phyloP scores from a whole-genome alignment of 1,140 invertebrate genomes.

The Leptoteleia sp. region DNA sequence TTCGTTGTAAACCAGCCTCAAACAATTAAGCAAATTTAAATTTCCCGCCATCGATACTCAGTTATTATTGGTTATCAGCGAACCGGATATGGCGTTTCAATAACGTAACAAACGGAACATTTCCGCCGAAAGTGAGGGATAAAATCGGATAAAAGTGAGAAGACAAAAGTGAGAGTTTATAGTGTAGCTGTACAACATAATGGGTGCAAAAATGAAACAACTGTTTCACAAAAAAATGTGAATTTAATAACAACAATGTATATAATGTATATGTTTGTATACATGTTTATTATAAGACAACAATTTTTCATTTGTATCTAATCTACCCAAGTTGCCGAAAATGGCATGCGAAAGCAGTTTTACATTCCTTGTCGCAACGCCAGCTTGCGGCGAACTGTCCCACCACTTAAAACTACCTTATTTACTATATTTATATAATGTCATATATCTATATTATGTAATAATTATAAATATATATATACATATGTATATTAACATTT shows the following conservation, averaged over 20 bases:
- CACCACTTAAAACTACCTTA: conserved; percentile 59
- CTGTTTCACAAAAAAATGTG: conserved; percentile 55
- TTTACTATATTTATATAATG: conserved; percentile 57
- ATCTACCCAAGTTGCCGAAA: conserved; percentile 58
- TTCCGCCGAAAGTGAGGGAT: too few species aligned
- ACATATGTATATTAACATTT: too few species aligned
- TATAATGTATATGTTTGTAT: conserved; percentile 58
- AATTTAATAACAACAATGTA: conserved; percentile 65
- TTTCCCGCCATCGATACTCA: too few species aligned
- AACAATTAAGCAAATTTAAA: too few species aligned
- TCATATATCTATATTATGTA: conserved; percentile 65
- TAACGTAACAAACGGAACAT: too few species aligned
- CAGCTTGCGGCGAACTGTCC: conserved; percentile 47
- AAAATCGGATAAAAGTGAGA: too few species aligned
- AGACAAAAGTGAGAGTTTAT: too few species aligned
- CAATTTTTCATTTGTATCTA: conserved; percentile 61
- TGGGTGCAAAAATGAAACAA: too few species aligned
- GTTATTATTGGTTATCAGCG: too few species aligned
- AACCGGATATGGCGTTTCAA: too few species aligned
- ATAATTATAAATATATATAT: conserved; percentile 5
- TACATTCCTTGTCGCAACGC: conserved; percentile 33
- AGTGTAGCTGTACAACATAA: too few species aligned
- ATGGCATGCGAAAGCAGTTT: conserved; percentile 33
- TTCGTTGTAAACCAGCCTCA: too few species aligned
- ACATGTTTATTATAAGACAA: conserved; percentile 62